A percentile compares a stretch with the other conserved stretches of the same genome.
phyloP scores from a whole-genome alignment of 2,888 invertebrate species.

The Drepana falcataria region DNA sequence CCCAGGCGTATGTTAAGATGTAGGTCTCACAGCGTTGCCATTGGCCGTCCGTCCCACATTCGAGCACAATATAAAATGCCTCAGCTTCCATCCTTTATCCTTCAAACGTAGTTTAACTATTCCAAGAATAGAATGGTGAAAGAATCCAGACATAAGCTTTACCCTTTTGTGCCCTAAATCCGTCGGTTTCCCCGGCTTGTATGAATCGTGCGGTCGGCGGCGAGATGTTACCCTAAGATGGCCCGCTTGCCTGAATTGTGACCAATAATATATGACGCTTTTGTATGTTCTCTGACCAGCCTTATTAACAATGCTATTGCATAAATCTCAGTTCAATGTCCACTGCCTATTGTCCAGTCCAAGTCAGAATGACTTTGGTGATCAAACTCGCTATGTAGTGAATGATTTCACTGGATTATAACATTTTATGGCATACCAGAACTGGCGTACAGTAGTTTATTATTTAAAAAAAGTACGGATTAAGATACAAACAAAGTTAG shows the following conservation, averaged over 20 bases:
- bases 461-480: too few relatives aligned
- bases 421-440: too few relatives aligned
- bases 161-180: slow-evolving; percentile 1
- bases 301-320: too few relatives aligned
- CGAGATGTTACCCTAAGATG: not conserved
- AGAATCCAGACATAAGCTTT: not conserved
- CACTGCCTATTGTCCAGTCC: too few relatives aligned
- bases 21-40: not conserved
- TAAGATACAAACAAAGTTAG: too few relatives aligned
- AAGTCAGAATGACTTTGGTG: too few relatives aligned
- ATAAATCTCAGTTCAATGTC: too few relatives aligned
- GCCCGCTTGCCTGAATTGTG: not conserved
- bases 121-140: not conserved
- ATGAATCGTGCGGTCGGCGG: not conserved
- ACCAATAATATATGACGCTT: too few relatives aligned
- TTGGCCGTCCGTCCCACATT: not conserved
- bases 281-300: too few relatives aligned
- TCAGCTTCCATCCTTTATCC: not conserved
- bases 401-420: too few relatives aligned
- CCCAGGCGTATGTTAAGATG: not conserved
- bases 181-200: not conserved
- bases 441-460: too few relatives aligned
- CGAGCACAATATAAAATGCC: not conserved
- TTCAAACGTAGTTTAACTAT: not conserved
- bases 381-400: too few relatives aligned